Conservation (phyloP, 2,113 vertebrate species). For the Gavia stellata region DNA sequence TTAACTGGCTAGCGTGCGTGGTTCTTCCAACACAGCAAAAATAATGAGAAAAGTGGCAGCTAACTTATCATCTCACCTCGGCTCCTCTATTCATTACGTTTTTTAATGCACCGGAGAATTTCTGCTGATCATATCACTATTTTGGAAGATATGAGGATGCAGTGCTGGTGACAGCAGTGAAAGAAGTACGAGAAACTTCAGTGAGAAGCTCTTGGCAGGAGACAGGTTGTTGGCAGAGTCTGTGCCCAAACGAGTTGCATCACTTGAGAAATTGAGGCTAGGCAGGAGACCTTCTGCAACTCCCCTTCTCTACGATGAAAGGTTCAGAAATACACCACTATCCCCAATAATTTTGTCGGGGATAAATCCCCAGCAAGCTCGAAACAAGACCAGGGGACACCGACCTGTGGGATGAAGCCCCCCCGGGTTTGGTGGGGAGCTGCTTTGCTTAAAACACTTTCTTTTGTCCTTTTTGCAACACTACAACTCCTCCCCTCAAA, state of each 20-base stretch:
- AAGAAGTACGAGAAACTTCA: background rate
- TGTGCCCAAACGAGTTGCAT: background rate
- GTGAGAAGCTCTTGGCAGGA: background rate
- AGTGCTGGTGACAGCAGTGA: background rate
- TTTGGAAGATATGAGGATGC: background rate
- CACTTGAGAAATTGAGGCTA: background rate
- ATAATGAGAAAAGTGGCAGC: slow-evolving; percentile 51
- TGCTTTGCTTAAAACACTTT: background rate
- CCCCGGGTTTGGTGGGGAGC: background rate
- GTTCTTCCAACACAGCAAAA: background rate
- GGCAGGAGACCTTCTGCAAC: background rate
- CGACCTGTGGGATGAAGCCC: rapidly evolving
- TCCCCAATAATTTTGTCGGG: background rate
- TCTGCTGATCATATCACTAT: background rate
- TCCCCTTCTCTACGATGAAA: background rate
- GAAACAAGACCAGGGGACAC: background rate
- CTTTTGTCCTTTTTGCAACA: background rate
- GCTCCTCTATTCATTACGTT: background rate
- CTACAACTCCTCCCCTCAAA: background rate
- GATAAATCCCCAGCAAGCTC: background rate
- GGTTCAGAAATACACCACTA: background rate
- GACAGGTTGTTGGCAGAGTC: background rate
- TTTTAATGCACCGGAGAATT: background rate
- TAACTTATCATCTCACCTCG: slow-evolving; percentile 35
- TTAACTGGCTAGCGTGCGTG: background rate